Base-by-base conservation (phyloP, 2,888 invertebrate genomes). In the Agrypnus murinus region DNA sequence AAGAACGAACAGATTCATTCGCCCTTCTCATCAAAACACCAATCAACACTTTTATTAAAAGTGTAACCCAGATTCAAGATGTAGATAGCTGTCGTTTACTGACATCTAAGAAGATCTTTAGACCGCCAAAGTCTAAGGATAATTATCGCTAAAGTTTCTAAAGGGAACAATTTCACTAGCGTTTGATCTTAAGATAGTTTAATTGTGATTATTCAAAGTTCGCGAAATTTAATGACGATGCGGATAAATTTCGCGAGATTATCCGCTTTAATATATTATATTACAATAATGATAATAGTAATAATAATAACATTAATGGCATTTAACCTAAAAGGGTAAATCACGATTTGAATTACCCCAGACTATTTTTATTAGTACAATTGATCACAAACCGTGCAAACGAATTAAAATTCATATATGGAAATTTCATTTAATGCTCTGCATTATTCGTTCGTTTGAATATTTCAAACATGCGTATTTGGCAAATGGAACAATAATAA, bases 101-200 rank as follows among this genome's bases (percentile, higher is more conserved):
- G 65, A 65, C 38, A 43, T 43, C 36, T 48, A 36, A 50, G 14
- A 32, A 19, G 50, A 63, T 63, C 55, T 31, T 71, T 64, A 72
- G 32, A 31, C 45, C 50, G 50, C 50, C 31, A 50, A 50, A 50
- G 50, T 50, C 50, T 50, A 6, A n/a, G 64, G 58, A 75, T 75
- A 78, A 75, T 77, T 75, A 77, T 76, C 73, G 75, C 74, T 75
- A 73, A 77, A 77, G 73, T 77, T 78, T 74, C 75, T 71, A 69
- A 73, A 72, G 75, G 70, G 76, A 77, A 77, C 77, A 79, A 76
- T 79, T 77, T 75, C 73, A 65, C 75, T 72, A 76, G 75, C 77
- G 77, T 77, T 78, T 76, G 77, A 79, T 77, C 77, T 77, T 72
- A 12, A 75, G 76, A 76, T 77, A 77, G 78, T 78, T 75, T 77